Conservation (phyloP, 2,888 invertebrate genomes). For the Meliscaeva auricollis region DNA sequence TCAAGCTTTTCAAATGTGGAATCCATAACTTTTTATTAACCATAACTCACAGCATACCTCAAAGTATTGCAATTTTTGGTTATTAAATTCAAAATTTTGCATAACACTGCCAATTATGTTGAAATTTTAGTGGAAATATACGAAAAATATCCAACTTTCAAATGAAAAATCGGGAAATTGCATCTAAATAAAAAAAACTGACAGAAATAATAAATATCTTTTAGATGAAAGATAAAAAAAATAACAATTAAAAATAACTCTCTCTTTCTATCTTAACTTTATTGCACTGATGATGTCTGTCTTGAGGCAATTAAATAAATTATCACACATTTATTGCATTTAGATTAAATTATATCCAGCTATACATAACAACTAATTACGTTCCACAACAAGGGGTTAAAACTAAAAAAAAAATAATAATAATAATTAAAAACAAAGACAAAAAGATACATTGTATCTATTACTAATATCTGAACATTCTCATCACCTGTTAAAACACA, state of each 20-base stretch:
- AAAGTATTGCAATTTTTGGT: no score
- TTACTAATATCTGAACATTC: not conserved
- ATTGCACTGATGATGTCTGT: not conserved
- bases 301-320: constrained; percentile 24
- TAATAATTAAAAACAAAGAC: not conserved
- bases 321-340: constrained; percentile 42
- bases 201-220: constrained; percentile 1
- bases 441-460: constrained; percentile 18
- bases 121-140: not conserved
- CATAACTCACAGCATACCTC: no score
- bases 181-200: constrained; percentile 15
- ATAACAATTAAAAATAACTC: constrained; percentile 12
- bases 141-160: not conserved
- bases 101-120: not conserved
- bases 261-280: not conserved
- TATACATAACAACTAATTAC: not conserved
- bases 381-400: constrained; percentile 36
- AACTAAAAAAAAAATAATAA: not conserved
- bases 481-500: constrained; percentile 63
- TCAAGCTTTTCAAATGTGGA: no score
- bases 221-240: no score
- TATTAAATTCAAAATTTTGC: not conserved
- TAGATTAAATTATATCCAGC: constrained; percentile 19
- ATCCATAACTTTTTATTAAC: no score
- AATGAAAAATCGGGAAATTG: constrained; percentile 17